Percentiles rank a stretch among this genome's conserved stretches.
phyloP scores from a whole-genome alignment of 2,888 invertebrate species.

The Myopa testacea region DNA sequence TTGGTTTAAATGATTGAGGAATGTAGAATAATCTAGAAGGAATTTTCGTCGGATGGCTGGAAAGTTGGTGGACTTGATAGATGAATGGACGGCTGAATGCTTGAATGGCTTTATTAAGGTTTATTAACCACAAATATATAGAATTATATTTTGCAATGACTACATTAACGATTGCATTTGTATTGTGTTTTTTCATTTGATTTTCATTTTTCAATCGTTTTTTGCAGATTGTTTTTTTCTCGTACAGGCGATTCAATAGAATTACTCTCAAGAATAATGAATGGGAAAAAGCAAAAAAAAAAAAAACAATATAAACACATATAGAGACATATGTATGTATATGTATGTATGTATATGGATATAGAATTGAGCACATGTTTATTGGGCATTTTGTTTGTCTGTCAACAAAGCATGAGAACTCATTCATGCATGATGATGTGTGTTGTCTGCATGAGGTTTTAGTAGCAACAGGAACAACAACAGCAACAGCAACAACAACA shows the following conservation, averaged over 20 bases:
- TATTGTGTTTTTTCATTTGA: constrained; percentile 10
- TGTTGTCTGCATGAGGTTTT: constrained; percentile 17
- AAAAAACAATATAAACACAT: neutral
- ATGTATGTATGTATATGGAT: neutral
- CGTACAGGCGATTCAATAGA: neutral
- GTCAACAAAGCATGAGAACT: constrained; percentile 30
- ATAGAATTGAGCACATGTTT: constrained; percentile 24
- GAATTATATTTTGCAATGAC: neutral
- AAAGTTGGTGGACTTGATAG: too few relatives aligned
- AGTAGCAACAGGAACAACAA: constrained; percentile 2
- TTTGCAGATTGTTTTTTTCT: neutral
- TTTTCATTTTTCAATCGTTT: neutral
- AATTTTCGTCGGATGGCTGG: too few relatives aligned
- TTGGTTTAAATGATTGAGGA: neutral
- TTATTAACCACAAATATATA: neutral
- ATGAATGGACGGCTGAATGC: too few relatives aligned
- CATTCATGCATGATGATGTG: constrained; percentile 29
- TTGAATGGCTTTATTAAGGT: too few relatives aligned
- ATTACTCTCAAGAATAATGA: neutral
- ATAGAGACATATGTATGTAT: neutral
- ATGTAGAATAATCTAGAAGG: too few relatives aligned
- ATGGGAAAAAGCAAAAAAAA: neutral
- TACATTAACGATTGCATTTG: constrained; percentile 15
- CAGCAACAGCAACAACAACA: constrained; percentile 5
- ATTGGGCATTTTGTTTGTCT: constrained; percentile 23